Evolutionary conservation across 2,888 invertebrate genomes (phyloP), one percentile per base, ranked within the genome.

Genomic region (Seira musarum): DNA sequence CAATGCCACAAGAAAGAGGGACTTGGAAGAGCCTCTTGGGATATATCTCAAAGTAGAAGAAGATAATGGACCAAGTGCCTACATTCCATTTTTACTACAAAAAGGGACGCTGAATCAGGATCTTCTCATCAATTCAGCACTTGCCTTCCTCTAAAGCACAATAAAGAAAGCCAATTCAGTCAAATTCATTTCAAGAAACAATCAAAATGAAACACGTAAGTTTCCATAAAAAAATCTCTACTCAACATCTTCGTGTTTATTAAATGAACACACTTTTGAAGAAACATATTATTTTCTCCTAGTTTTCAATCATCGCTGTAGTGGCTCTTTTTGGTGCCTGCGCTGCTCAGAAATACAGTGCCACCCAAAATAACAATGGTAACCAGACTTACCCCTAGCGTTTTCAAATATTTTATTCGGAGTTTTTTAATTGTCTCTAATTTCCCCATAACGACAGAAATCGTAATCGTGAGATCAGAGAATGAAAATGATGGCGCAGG

Each of bases 401-500:
- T n/a, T n/a, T n/a, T n/a, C n/a, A n/a, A n/a, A n/a, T n/a, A n/a
- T n/a, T n/a, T n/a, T n/a, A n/a, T n/a, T n/a, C n/a, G n/a, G n/a
- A n/a, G n/a, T n/a, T n/a, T n/a, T n/a, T n/a, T n/a, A n/a, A n/a
- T n/a, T n/a, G n/a, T n/a, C n/a, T n/a, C n/a, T n/a, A n/a, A n/a
- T n/a, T n/a, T n/a, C n/a, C n/a, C n/a, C n/a, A n/a, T n/a, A n/a
- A n/a, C n/a, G n/a, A n/a, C n/a, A 2, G 66, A 66, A 13, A 68
- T 68, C 21, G 68, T 68, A 5, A 68, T 68, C 19, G 49, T 24
- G 2, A 30, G 71, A 15, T 19, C 24, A 2, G 69, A 78, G 8
- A 64, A 30, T 40, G 81, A 81, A 53, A 76, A 81, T 53, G 17
- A 57, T 17, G 81, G 81, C 2, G 68, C 53, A 17, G 81, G 81